Conservation (phyloP, 2,113 vertebrate species). For the Cochlearius cochlearius region DNA sequence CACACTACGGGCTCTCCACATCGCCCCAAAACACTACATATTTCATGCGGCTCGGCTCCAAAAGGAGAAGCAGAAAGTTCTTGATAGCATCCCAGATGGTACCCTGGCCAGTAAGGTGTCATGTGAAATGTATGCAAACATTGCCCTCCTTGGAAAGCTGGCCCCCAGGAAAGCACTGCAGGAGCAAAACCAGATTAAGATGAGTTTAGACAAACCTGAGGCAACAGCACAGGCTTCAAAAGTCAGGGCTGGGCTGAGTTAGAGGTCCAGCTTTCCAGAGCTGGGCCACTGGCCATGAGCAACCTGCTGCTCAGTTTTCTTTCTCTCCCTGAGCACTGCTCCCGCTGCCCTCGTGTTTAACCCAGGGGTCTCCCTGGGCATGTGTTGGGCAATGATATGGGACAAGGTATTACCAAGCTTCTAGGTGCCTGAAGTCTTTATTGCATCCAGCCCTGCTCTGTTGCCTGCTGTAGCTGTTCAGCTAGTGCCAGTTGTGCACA, state of each 20-base stretch:
- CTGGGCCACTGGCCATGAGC: not conserved
- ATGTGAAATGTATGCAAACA: not conserved
- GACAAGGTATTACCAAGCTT: not conserved
- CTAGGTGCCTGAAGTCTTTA: not conserved
- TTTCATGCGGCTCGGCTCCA: not conserved
- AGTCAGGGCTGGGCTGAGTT: not conserved
- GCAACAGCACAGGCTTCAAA: not conserved
- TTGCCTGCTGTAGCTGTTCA: not conserved
- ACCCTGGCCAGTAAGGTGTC: not conserved
- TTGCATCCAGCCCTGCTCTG: not conserved
- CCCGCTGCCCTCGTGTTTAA: fast-evolving
- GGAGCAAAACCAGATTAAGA: not conserved
- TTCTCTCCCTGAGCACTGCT: fast-evolving
- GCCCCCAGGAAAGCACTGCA: not conserved
- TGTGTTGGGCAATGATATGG: too few species aligned
- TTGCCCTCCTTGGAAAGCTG: not conserved
- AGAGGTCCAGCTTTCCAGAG: not conserved
- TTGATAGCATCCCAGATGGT: not conserved
- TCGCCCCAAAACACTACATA: not conserved
- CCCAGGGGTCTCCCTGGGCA: not conserved
- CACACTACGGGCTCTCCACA: fast-evolving
- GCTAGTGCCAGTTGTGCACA: not conserved
- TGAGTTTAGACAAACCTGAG: not conserved
- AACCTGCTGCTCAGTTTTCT: not conserved
- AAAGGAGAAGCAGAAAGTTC: not conserved